A percentile compares a stretch with the other conserved stretches of the same genome.
These are phyloP conservation scores for Taphrorychus bicolor DNA, from an alignment of 2,888 invertebrate genomes.

Conservation along the genomic window DNA sequence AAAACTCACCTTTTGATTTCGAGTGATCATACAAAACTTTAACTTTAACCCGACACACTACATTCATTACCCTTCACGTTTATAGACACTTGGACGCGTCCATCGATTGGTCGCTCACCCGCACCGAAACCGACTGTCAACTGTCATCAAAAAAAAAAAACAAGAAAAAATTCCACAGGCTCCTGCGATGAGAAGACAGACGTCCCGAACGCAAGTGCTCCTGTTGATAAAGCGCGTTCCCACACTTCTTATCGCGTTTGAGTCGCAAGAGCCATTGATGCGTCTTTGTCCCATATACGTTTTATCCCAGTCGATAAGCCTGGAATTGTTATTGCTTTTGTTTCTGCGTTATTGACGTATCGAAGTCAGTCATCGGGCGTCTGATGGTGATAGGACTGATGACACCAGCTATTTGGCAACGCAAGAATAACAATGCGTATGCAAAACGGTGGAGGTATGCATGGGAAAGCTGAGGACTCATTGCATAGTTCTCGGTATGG, in stretches of 20 bases:
- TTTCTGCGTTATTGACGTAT: slow-evolving; percentile 19
- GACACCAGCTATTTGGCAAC: background rate
- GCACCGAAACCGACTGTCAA: slow-evolving; percentile 26
- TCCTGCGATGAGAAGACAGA: slow-evolving; percentile 36
- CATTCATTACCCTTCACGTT: background rate
- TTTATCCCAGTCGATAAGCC: slow-evolving; percentile 37
- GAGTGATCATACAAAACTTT: background rate
- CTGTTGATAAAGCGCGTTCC: slow-evolving; percentile 43
- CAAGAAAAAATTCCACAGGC: slow-evolving; percentile 23
- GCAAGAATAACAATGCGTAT: background rate
- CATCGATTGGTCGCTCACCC: background rate
- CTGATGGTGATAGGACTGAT: background rate
- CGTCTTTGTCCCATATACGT: slow-evolving; percentile 44
- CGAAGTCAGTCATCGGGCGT: background rate
- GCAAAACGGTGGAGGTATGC: background rate
- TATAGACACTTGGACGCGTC: too few species aligned
- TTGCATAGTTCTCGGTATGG: background rate
- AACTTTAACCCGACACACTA: background rate
- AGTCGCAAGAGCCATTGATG: slow-evolving; percentile 43
- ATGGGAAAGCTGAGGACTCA: background rate
- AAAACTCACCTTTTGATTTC: background rate
- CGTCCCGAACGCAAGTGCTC: slow-evolving; percentile 34
- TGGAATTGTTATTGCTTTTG: slow-evolving; percentile 26
- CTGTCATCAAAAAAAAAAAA: slow-evolving; percentile 41
- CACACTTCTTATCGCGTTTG: slow-evolving; percentile 48